Percentiles rank a stretch among this genome's conserved stretches.
phyloP scores from a whole-genome alignment of 2,888 invertebrate species.

The Seladonia tumulorum region DNA sequence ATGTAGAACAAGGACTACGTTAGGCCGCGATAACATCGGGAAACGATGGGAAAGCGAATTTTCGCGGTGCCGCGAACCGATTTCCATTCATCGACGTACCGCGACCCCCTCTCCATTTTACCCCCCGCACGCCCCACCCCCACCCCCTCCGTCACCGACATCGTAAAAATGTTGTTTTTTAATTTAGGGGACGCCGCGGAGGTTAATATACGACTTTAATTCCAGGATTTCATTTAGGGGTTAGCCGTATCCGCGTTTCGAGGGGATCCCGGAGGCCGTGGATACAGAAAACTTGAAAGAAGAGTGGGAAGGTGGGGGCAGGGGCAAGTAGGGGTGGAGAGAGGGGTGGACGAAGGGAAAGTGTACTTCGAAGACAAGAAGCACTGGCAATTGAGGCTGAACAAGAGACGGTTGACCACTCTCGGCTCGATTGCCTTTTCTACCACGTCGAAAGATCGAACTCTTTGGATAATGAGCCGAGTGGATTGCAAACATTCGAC shows the following conservation, averaged over 20 bases:
- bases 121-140: constrained; percentile 51
- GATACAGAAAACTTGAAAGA: constrained; percentile 44
- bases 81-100: constrained; percentile 63
- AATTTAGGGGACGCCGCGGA: constrained; percentile 80
- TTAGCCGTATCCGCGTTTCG: constrained; percentile 64
- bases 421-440: constrained; percentile 80
- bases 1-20: constrained; percentile 45
- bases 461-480: constrained; percentile 22
- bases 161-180: constrained; percentile 83
- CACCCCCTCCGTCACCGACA: constrained; percentile 64
- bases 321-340: no score
- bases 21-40: constrained; percentile 44
- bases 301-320: background rate
- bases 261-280: constrained; percentile 25
- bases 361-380: constrained; percentile 33
- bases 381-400: constrained; percentile 38
- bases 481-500: constrained; percentile 35
- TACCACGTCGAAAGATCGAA: constrained; percentile 21
- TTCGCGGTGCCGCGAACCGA: constrained; percentile 47
- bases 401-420: constrained; percentile 76
- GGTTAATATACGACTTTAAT: constrained; percentile 84
- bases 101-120: constrained; percentile 23
- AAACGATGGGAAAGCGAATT: constrained; percentile 41
- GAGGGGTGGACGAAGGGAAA: constrained; percentile 6
- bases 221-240: constrained; percentile 82